Base-by-base conservation (phyloP, 1,140 invertebrate genomes). In the Cydia strobilella region DNA sequence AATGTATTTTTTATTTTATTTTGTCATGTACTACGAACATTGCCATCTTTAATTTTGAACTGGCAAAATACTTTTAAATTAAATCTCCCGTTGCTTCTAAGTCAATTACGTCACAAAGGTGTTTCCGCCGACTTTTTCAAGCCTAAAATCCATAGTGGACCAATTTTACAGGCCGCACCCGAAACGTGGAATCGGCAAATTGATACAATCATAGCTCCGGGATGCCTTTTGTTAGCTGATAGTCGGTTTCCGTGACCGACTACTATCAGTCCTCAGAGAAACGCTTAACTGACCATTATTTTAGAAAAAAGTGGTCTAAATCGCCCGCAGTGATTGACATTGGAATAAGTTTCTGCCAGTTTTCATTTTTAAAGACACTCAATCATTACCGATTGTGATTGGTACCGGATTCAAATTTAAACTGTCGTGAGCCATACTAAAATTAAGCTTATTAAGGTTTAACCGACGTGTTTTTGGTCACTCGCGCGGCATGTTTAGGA, bases 201-300 rank as follows among this genome's bases (percentile, higher is more conserved):
- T 65, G 63, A 65, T 65, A 35, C 63, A 65, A 65, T 65, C 63
- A 65, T 65, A 65, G 62, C 63, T 65, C n/a, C 7, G 20, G 20
- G 63, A 65, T 25, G 27, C 63, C 63, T 35, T 65, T 65, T 65
- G 63, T 65, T 65, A 65, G 63, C 13, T 65, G 25, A 65, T 65
- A n/a, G 63, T 65, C 13, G 25, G 10, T 31, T 65, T 31, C 27
- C 63, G 63, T 65, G 63, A 65, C 63, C 27, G 4, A 35, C 25
- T 35, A n/a, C 25, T 31, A 65, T 65, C 25, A 65, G 63, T 65
- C 63, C 63, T 65, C 10, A 13, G 27, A 65, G 63, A 63, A 63
- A 54, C 1, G 15, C 51, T 54, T 5, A 54, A 20, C 6, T n/a
- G 10, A 23, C n/a, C 6, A 23, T 23, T 59, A 23, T 59, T 23